These are phyloP conservation scores for Molanna angustata DNA, from an alignment of 2,888 invertebrate species.

Conservation along the genomic window DNA sequence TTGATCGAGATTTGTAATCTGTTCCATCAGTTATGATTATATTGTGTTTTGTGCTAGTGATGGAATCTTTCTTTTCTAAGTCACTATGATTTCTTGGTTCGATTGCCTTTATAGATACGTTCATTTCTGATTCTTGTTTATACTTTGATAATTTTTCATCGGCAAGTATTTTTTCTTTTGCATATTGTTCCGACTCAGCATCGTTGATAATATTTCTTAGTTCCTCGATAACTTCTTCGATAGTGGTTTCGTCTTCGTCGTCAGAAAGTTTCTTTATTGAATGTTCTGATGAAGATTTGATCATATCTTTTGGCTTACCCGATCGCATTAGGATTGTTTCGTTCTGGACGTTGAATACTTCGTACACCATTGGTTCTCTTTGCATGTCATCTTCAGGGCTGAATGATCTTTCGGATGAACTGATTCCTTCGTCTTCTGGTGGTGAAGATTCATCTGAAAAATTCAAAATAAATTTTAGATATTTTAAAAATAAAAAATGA, in stretches of 20 bases:
- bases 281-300: conserved; percentile 41
- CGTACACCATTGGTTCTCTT: conserved; percentile 59
- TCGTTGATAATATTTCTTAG: conserved; percentile 81
- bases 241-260: conserved; percentile 78
- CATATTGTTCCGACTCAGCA: conserved; percentile 68
- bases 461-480: conserved; percentile 14
- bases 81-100: conserved; percentile 43
- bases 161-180: conserved; percentile 43
- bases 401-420: conserved; percentile 77
- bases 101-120: conserved; percentile 42
- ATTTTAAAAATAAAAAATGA: background rate
- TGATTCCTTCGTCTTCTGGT: conserved; percentile 85
- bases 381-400: conserved; percentile 68
- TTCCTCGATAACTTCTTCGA: conserved; percentile 85
- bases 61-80: conserved; percentile 52
- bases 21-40: conserved; percentile 51
- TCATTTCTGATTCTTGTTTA: conserved; percentile 49
- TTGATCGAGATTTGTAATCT: conserved; percentile 42
- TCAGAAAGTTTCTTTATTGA: conserved; percentile 29
- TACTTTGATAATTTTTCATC: conserved; percentile 42
- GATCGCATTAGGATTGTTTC: conserved; percentile 50
- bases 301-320: conserved; percentile 40
- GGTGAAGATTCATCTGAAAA: conserved; percentile 66
- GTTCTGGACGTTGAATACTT: conserved; percentile 58
- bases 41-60: conserved; percentile 54